Percentiles rank a stretch among this genome's conserved stretches.
phyloP scores from a whole-genome alignment of 1,140 invertebrate genomes.

The Drosophila ogumai region DNA sequence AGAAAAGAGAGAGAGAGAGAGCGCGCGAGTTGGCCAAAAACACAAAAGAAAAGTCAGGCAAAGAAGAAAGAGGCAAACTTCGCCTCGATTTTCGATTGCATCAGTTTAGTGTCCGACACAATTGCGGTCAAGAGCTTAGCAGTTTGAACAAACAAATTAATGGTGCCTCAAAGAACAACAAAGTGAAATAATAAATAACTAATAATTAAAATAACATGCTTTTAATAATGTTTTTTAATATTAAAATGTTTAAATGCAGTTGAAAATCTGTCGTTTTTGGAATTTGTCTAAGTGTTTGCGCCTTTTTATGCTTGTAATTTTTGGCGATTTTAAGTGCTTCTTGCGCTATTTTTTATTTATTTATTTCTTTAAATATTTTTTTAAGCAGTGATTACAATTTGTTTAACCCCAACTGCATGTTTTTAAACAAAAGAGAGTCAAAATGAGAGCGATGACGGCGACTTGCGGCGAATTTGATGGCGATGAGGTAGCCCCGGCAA shows the following conservation, averaged over 20 bases:
- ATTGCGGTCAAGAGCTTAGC: neutral
- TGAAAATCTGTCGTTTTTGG: neutral
- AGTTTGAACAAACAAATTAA: neutral
- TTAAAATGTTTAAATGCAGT: too few species aligned
- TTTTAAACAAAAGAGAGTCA: constrained; percentile 46
- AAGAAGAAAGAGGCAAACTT: constrained; percentile 4
- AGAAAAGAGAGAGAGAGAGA: constrained; percentile 15
- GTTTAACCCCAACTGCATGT: constrained; percentile 7
- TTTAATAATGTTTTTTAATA: too few species aligned
- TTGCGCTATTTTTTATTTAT: neutral
- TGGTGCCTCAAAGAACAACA: neutral
- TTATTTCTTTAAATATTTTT: neutral
- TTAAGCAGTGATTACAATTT: neutral
- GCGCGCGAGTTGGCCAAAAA: constrained; percentile 23
- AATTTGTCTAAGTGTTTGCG: neutral
- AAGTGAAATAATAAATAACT: neutral
- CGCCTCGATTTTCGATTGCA: constrained; percentile 14
- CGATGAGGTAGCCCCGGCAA: constrained; percentile 51
- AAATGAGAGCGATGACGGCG: constrained; percentile 23
- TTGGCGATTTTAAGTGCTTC: too few species aligned
- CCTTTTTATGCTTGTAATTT: too few species aligned
- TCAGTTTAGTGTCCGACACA: constrained; percentile 3
- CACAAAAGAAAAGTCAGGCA: constrained; percentile 1
- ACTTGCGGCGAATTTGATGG: constrained; percentile 51
- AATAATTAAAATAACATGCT: too few species aligned